These are phyloP conservation scores for Torymus tubicola DNA, from an alignment of 2,888 invertebrate species.

Conservation along the genomic window DNA sequence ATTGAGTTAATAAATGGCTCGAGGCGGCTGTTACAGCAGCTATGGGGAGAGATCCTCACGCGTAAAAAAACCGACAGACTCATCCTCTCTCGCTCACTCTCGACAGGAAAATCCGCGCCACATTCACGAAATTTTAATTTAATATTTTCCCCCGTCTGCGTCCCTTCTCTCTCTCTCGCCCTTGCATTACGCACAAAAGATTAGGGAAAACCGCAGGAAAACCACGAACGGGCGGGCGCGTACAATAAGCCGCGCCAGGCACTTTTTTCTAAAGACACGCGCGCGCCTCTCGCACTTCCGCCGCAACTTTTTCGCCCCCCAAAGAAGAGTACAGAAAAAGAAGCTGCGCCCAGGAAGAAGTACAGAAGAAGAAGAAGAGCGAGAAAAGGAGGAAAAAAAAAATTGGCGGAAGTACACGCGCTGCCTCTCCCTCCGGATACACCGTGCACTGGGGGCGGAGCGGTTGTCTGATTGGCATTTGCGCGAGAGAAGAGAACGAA, in stretches of 20 bases:
- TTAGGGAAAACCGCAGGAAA: constrained; percentile 48
- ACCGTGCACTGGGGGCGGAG: constrained; percentile 16
- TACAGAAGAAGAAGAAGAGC: constrained; percentile 15
- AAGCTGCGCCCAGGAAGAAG: background rate
- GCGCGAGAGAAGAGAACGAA: constrained; percentile 10
- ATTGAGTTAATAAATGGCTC: constrained; percentile 30
- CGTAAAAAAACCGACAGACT: background rate
- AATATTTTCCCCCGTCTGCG: constrained; percentile 15
- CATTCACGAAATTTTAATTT: constrained; percentile 46
- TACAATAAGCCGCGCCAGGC: constrained; percentile 22
- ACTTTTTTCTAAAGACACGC: constrained; percentile 22
- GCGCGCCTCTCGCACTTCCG: constrained; percentile 21
- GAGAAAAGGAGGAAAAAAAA: constrained; percentile 11
- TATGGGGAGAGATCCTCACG: too few species aligned
- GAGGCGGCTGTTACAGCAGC: too few species aligned
- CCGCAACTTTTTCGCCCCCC: constrained; percentile 12
- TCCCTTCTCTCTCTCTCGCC: background rate
- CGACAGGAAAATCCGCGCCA: constrained; percentile 4
- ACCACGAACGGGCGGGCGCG: background rate
- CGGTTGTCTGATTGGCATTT: constrained; percentile 52
- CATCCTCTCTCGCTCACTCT: background rate
- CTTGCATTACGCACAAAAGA: constrained; percentile 22
- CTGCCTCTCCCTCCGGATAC: background rate
- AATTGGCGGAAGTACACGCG: constrained; percentile 45
- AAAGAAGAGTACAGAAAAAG: too few species aligned